Percentiles rank a stretch among this genome's conserved stretches.
These are phyloP conservation scores for Typhlomys cinereus DNA, from an alignment of 2,113 vertebrate genomes.

Conservation along the genomic window DNA sequence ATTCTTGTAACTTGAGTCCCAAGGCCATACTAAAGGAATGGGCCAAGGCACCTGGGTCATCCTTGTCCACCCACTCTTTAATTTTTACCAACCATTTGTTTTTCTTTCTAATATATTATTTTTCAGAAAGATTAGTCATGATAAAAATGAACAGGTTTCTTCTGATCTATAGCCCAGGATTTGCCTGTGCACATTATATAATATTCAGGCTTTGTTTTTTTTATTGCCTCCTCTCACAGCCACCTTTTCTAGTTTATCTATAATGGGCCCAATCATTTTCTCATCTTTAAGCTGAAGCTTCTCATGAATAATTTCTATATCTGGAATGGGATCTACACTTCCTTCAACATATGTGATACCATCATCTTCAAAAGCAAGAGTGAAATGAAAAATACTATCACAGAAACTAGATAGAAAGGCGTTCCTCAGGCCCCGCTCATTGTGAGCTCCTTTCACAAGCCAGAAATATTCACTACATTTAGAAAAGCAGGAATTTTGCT, in stretches of 20 bases:
- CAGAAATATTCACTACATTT: slow-evolving; percentile 97
- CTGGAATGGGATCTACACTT: slow-evolving; percentile 96
- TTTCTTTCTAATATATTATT: slow-evolving; percentile 98
- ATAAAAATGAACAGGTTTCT: slow-evolving; percentile 94
- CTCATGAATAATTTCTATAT: slow-evolving; percentile 95
- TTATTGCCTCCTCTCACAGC: neutral
- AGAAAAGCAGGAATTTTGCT: slow-evolving; percentile 98
- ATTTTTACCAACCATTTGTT: slow-evolving; percentile 92
- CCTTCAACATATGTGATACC: slow-evolving; percentile 98
- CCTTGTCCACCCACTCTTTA: too few relatives aligned
- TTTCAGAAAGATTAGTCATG: slow-evolving; percentile 97
- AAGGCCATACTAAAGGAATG: too few relatives aligned
- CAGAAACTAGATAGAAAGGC: slow-evolving; percentile 97
- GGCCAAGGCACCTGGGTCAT: too few relatives aligned
- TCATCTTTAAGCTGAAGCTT: slow-evolving; percentile 96
- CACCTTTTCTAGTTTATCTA: slow-evolving; percentile 96
- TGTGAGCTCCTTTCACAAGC: slow-evolving; percentile 97
- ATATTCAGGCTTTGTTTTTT: slow-evolving; percentile 87
- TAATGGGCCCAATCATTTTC: slow-evolving; percentile 92
- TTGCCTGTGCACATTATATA: slow-evolving; percentile 98
- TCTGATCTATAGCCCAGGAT: slow-evolving; percentile 95
- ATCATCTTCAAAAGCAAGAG: slow-evolving; percentile 95
- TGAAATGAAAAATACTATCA: too few relatives aligned
- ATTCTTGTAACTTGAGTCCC: too few relatives aligned
- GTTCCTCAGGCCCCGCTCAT: slow-evolving; percentile 96